Conservation (phyloP, 2,888 invertebrate species). For the Seira musarum region DNA sequence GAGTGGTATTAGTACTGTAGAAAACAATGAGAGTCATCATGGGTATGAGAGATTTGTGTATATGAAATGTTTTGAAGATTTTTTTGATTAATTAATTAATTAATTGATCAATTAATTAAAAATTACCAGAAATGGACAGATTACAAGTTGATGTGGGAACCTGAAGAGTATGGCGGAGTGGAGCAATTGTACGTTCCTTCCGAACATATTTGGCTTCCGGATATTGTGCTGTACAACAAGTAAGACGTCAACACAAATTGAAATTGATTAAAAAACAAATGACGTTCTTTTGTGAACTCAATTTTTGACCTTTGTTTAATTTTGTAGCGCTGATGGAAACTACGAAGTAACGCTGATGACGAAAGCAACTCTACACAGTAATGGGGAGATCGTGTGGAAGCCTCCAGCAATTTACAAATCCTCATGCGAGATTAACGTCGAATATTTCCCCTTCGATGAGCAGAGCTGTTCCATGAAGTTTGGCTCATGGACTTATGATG, state of each 20-base stretch:
- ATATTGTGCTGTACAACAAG: slow-evolving; percentile 98
- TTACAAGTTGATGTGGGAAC: slow-evolving; percentile 96
- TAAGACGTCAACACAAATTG: slow-evolving; percentile 76
- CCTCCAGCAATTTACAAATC: slow-evolving; percentile 99
- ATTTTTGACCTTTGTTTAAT: background rate
- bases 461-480: slow-evolving; percentile 98
- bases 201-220: slow-evolving; percentile 97
- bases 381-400: slow-evolving; percentile 96
- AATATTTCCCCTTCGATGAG: slow-evolving; percentile 95
- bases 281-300: no score
- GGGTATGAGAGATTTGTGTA: background rate
- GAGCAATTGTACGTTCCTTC: slow-evolving; percentile 96
- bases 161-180: slow-evolving; percentile 82
- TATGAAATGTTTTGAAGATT: slow-evolving; percentile 8
- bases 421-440: slow-evolving; percentile 95
- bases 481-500: slow-evolving; percentile 95
- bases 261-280: no score
- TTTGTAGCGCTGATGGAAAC: slow-evolving; percentile 93
- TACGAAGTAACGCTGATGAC: slow-evolving; percentile 99
- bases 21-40: background rate
- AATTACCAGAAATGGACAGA: slow-evolving; percentile 96
- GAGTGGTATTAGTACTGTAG: no score
- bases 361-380: slow-evolving; percentile 94
- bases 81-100: no score
- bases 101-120: no score